phyloP scores from a whole-genome alignment of 2,797 vertebrate species.

The Sphenopsis melanotis region DNA sequence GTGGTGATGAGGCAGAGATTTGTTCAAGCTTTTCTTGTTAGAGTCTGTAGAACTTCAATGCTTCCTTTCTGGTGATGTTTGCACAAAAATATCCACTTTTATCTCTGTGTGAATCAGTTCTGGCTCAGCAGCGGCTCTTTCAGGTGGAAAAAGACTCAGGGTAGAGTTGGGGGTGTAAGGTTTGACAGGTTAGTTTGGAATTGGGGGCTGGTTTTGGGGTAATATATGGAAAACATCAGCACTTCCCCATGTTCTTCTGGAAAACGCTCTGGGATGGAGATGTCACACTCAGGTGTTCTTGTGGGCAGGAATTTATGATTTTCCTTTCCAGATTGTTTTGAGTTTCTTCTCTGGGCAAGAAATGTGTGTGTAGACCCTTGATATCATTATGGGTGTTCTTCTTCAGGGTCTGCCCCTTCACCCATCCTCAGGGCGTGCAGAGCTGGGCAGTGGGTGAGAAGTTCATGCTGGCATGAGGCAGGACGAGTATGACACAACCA shows the following conservation, averaged over 20 bases:
- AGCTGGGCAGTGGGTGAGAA: background rate
- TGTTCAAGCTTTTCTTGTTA: background rate
- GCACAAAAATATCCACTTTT: background rate
- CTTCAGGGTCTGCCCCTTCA: background rate
- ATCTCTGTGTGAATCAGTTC: background rate
- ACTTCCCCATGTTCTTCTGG: background rate
- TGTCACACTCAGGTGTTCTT: rapidly evolving
- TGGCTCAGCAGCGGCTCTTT: background rate
- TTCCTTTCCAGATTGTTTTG: background rate
- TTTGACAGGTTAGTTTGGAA: background rate
- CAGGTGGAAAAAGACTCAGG: background rate
- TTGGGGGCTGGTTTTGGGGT: background rate
- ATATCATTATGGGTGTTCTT: background rate
- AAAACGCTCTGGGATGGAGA: background rate
- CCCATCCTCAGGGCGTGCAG: rapidly evolving
- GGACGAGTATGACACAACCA: background rate
- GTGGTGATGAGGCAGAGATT: background rate
- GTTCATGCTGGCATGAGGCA: background rate
- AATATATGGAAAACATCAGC: background rate
- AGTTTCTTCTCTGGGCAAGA: background rate
- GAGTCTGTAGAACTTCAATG: background rate
- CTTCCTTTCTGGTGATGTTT: background rate
- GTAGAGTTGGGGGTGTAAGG: background rate
- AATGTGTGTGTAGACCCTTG: background rate
- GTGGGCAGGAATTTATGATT: background rate